Percentiles rank a stretch among this genome's conserved stretches.
Conservation (phyloP, 2,113 vertebrate genomes). For the Sturnira hondurensis region DNA sequence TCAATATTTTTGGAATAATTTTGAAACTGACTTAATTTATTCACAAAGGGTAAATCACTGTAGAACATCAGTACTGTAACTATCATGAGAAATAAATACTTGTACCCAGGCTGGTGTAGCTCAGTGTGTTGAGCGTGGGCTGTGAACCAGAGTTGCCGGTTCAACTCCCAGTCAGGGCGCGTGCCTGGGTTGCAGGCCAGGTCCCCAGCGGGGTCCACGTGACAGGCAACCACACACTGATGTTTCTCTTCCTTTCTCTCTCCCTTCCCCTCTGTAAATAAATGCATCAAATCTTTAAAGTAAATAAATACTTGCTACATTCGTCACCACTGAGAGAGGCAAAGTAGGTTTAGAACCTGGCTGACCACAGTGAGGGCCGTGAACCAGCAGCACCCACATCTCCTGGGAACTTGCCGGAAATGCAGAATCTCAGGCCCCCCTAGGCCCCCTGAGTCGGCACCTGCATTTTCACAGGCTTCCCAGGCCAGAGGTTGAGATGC, state of each 20-base stretch:
- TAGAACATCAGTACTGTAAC: not conserved
- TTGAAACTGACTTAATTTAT: not conserved
- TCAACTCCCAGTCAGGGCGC: no score
- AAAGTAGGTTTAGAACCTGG: not conserved
- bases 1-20: not conserved
- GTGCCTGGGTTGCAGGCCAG: no score
- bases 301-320: not conserved
- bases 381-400: accelerated
- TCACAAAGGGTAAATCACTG: not conserved
- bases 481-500: accelerated
- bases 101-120: no score
- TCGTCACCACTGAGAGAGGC: accelerated
- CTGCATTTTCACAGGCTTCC: not conserved
- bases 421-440: not conserved
- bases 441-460: not conserved
- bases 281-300: no score
- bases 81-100: not conserved
- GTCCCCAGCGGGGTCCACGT: no score
- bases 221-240: no score
- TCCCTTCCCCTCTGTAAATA: no score
- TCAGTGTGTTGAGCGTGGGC: no score
- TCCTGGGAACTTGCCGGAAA: not conserved
- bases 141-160: no score
- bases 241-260: no score
- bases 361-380: not conserved